Conservation (phyloP, 2,797 vertebrate genomes). For the Mycteria americana region DNA sequence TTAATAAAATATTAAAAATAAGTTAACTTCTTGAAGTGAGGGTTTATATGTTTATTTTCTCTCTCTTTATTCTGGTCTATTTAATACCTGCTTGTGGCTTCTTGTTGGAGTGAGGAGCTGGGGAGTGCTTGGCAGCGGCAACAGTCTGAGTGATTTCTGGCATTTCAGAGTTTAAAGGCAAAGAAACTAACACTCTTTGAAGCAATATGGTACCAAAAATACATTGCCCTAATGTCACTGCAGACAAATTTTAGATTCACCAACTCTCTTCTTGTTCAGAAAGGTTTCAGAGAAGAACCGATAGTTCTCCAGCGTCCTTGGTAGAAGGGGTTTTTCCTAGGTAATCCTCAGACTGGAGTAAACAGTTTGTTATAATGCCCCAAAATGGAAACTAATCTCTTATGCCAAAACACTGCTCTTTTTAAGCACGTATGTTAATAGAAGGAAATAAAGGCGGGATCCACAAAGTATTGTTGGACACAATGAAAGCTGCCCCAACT, state of each 20-base stretch:
- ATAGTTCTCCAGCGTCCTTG: rapidly evolving
- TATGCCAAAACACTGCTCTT: not conserved
- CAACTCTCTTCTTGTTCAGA: not conserved
- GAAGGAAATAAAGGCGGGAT: not conserved
- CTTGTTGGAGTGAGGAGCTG: not conserved
- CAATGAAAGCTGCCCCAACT: rapidly evolving
- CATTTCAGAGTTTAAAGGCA: not conserved
- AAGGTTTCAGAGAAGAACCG: rapidly evolving
- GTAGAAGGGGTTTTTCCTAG: not conserved
- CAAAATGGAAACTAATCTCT: not conserved
- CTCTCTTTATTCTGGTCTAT: not conserved
- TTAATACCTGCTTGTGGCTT: not conserved
- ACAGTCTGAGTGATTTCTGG: not conserved
- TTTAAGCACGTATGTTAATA: not conserved
- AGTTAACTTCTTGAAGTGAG: not conserved
- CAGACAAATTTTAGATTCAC: not conserved
- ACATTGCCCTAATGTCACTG: not conserved
- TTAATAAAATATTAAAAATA: not conserved
- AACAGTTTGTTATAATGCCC: not conserved
- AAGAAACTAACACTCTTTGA: not conserved
- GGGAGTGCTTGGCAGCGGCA: not conserved
- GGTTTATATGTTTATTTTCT: not conserved
- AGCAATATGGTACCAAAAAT: not conserved
- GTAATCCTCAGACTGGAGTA: not conserved
- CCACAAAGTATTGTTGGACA: not conserved